phyloP scores from a whole-genome alignment of 2,888 invertebrate species.

The Volucella inanis region DNA sequence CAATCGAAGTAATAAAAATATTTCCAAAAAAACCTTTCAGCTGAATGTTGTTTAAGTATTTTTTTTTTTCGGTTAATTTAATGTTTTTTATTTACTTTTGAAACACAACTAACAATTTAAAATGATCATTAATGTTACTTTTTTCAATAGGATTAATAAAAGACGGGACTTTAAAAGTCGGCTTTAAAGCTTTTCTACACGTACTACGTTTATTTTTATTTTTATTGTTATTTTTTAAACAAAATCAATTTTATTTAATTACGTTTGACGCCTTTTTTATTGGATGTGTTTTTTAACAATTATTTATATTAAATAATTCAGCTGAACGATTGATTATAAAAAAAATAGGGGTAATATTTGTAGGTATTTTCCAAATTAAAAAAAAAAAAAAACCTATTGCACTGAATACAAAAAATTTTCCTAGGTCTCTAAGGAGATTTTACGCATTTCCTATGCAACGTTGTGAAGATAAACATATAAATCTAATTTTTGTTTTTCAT shows the following conservation, averaged over 20 bases:
- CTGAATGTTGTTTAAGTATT: slow-evolving; percentile 41
- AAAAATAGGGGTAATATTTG: background rate
- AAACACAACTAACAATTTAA: background rate
- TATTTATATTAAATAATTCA: slow-evolving; percentile 36
- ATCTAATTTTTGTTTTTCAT: too few relatives aligned
- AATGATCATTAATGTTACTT: background rate
- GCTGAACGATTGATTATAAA: slow-evolving; percentile 51
- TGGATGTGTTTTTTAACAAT: slow-evolving; percentile 31
- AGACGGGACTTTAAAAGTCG: slow-evolving; percentile 60
- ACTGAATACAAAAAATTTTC: slow-evolving; percentile 60
- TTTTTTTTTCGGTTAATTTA: background rate
- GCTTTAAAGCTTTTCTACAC: slow-evolving; percentile 78
- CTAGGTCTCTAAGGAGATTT: slow-evolving; percentile 33
- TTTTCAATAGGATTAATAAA: slow-evolving; percentile 45
- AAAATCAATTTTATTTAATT: slow-evolving; percentile 47
- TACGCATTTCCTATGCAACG: background rate
- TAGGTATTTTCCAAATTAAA: background rate
- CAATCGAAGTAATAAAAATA: slow-evolving; percentile 14
- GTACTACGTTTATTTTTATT: background rate
- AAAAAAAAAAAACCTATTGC: slow-evolving; percentile 52
- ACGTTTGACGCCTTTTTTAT: slow-evolving; percentile 66
- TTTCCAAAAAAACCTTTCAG: slow-evolving; percentile 28
- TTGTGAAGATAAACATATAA: too few relatives aligned
- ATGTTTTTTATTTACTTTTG: background rate
- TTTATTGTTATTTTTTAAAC: background rate